phyloP scores from a whole-genome alignment of 2,113 vertebrate species.

The Callaeas wilsoni region DNA sequence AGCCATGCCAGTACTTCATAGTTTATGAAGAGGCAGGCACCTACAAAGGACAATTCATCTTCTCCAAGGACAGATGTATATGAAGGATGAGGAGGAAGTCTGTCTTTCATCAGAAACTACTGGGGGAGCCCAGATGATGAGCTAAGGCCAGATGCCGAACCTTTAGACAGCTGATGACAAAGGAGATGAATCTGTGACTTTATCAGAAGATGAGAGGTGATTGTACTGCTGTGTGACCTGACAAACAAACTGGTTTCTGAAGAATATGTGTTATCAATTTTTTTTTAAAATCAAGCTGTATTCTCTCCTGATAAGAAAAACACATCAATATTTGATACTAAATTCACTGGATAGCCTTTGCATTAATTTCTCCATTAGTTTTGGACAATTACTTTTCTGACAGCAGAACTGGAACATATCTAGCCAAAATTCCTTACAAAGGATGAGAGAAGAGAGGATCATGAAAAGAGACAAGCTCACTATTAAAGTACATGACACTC shows the following conservation, averaged over 20 bases:
- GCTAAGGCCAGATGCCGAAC: slow-evolving; percentile 17
- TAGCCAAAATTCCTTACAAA: background rate
- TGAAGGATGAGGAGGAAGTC: slow-evolving; percentile 19
- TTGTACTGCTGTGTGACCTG: background rate
- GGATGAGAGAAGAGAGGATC: background rate
- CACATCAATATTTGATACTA: background rate
- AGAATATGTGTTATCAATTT: background rate
- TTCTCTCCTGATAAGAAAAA: background rate
- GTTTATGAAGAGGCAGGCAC: background rate
- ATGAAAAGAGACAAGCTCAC: background rate
- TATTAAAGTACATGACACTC: background rate
- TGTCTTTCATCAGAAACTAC: slow-evolving; percentile 55
- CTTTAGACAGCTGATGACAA: slow-evolving; percentile 28
- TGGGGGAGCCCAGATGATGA: background rate
- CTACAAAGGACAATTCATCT: slow-evolving; percentile 25
- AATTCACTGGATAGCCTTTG: background rate
- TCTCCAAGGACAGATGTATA: slow-evolving; percentile 3
- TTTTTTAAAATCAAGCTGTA: background rate
- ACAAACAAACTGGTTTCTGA: slow-evolving; percentile 11
- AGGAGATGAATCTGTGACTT: slow-evolving; percentile 49
- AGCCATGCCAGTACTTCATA: background rate
- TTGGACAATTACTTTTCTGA: background rate
- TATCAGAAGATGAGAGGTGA: slow-evolving; percentile 28
- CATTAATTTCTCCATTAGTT: background rate
- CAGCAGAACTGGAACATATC: background rate